phyloP scores from a whole-genome alignment of 2,888 invertebrate genomes.

The Drosophila buzzatii region DNA sequence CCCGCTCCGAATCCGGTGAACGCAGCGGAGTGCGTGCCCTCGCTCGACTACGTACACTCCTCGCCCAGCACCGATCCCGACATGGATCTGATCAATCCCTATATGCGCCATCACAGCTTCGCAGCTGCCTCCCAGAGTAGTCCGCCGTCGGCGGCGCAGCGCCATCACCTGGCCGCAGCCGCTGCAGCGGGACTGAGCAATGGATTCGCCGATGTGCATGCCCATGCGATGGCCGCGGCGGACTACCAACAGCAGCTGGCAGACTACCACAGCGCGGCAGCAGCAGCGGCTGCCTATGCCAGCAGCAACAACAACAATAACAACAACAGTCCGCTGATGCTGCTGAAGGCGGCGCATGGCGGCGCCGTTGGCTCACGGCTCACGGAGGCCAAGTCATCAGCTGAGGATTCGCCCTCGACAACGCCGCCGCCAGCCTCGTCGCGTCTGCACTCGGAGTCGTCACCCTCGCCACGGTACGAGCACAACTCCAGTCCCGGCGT shows the following conservation, averaged over 20 bases:
- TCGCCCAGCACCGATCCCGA: constrained; percentile 54
- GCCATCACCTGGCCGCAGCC: constrained; percentile 73
- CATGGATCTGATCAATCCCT: constrained; percentile 84
- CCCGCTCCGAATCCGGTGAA: constrained; percentile 47
- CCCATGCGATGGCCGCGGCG: constrained; percentile 79
- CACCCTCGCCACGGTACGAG: constrained; percentile 82
- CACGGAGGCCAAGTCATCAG: constrained; percentile 66
- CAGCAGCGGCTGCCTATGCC: constrained; percentile 82
- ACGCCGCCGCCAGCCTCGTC: constrained; percentile 83
- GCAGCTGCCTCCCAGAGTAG: constrained; percentile 73
- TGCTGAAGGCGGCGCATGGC: constrained; percentile 72
- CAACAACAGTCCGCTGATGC: constrained; percentile 76
- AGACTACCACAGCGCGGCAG: constrained; percentile 83
- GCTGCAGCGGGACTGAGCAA: constrained; percentile 67
- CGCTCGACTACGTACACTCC: constrained; percentile 50
- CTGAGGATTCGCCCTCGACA: constrained; percentile 82
- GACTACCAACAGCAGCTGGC: constrained; percentile 82
- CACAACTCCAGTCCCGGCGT: constrained; percentile 85
- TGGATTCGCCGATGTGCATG: constrained; percentile 73
- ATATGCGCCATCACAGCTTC: constrained; percentile 83
- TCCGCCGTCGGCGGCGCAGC: constrained; percentile 77
- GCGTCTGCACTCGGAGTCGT: constrained; percentile 84
- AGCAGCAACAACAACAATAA: constrained; percentile 71
- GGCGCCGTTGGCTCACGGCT: constrained; percentile 53
- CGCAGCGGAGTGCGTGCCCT: constrained; percentile 29